A percentile compares a stretch with the other conserved stretches of the same genome.
Evolutionary conservation across 1,140 invertebrate species (phyloP).

Genomic region (Zaprionus capensis): DNA sequence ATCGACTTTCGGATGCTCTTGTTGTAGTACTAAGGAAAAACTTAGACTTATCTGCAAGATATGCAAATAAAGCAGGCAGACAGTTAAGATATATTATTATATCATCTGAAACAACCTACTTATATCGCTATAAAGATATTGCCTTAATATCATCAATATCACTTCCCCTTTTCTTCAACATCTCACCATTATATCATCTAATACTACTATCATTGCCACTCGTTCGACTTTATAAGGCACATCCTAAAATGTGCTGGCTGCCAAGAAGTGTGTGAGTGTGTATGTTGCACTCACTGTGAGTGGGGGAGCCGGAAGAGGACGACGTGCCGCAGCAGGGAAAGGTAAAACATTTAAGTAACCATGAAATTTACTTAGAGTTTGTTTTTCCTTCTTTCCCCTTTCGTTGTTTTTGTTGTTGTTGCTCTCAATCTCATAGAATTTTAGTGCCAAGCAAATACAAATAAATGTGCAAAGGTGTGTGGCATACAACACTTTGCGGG

Average conservation of each 20-base stretch:
- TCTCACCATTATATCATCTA: neutral
- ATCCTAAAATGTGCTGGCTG: neutral
- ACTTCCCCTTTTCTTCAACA: neutral
- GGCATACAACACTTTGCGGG: conserved; percentile 57
- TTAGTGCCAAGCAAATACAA: conserved; percentile 64
- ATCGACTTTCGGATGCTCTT: conserved; percentile 1
- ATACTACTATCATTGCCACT: neutral
- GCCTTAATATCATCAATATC: neutral
- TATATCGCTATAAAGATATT: neutral
- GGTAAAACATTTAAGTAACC: conserved; percentile 63
- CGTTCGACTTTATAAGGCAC: too few relatives aligned
- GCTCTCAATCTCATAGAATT: conserved; percentile 43
- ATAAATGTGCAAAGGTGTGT: conserved; percentile 50
- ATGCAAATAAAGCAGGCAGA: neutral
- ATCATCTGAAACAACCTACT: neutral
- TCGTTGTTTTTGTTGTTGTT: conserved; percentile 22
- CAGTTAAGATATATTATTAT: neutral
- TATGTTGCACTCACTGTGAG: neutral
- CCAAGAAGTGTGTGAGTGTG: neutral
- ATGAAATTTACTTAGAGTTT: conserved; percentile 66
- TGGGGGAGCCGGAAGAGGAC: neutral
- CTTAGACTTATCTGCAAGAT: too few relatives aligned
- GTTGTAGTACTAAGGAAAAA: neutral
- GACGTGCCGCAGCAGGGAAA: neutral
- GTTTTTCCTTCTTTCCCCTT: conserved; percentile 10